Percentiles rank a stretch among this genome's conserved stretches.
phyloP scores from a whole-genome alignment of 2,888 invertebrate species.

The Torymus tubicola region DNA sequence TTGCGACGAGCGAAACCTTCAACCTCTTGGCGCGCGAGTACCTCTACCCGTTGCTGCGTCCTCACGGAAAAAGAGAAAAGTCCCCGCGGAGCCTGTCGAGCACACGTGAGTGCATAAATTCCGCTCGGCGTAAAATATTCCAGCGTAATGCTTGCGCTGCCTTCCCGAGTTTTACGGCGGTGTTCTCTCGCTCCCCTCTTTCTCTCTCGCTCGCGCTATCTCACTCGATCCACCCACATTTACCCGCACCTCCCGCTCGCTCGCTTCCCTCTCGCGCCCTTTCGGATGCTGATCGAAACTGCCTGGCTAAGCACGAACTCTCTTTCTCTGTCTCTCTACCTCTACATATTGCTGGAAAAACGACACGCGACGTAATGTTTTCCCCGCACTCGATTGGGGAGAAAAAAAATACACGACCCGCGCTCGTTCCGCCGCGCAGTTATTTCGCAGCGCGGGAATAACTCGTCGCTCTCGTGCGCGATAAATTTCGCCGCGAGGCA shows the following conservation, averaged over 20 bases:
- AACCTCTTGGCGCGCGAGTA: constrained; percentile 30
- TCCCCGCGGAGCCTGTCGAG: constrained; percentile 35
- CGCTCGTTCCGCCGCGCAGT: background rate
- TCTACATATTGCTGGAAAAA: background rate
- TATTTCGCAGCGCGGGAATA: background rate
- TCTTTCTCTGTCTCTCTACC: too few relatives aligned
- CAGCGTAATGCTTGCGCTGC: constrained; percentile 45
- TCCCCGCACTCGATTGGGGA: background rate
- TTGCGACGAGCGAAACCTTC: constrained; percentile 33
- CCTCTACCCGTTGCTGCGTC: background rate
- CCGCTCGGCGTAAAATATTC: constrained; percentile 51
- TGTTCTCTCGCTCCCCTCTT: constrained; percentile 2
- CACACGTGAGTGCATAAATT: constrained; percentile 54
- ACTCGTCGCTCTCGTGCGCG: background rate
- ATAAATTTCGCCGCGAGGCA: too few relatives aligned
- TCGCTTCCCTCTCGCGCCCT: background rate
- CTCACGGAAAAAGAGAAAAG: background rate
- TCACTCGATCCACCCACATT: too few relatives aligned
- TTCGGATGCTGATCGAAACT: constrained; percentile 37
- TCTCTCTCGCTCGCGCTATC: background rate
- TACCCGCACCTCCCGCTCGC: background rate
- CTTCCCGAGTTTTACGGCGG: constrained; percentile 44
- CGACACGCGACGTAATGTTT: background rate
- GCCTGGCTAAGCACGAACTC: constrained; percentile 24
- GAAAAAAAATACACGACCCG: too few relatives aligned